Base-by-base conservation (phyloP, 2,113 vertebrate species). In the Oceanites oceanicus region DNA sequence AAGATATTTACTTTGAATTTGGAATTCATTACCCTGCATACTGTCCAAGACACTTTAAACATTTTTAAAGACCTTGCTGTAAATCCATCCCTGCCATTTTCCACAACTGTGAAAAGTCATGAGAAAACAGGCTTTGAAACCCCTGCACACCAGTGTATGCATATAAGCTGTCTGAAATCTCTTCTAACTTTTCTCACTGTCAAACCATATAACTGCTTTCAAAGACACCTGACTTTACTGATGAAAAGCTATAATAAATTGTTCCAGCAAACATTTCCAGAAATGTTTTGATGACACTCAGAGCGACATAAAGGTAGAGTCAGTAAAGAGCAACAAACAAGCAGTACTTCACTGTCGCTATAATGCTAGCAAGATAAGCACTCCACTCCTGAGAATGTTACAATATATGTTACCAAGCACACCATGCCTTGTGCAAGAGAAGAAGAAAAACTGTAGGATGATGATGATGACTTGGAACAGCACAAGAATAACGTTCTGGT, bases 331-430 rank as follows among this genome's bases (percentile, higher is more conserved):
- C 58, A 83, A 7, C 47, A 81, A 71, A 55, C 52, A 26, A 92
- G 70, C 30, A 11, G 7, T 19, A 21, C 16, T 38, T 86, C 66
- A 34, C 40, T 7, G 0, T 36, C 6, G 0, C 44, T 36, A 0
- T 13, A 16, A 23, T 8, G 15, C 19, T 47, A 36, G 50, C 53
- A n/a, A 62, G 16, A 32, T 59, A 34, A 79, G 53, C 3, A n/a
- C 1, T 1, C n/a, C 1, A 3, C 36, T 80, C 30, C 72, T 32
- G 50, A 40, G 50, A n/a, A 10, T 4, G 5, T n/a, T 7, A 0
- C 3, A 23, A 12, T 7, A 4, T 26, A 6, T 9, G 29, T 49
- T 53, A 81, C 18, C 18, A 47, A 74, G 56, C 87, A 72, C 34
- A 49, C 29, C 12, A 36, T 76, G 82, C 59, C 59, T 42, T 52